phyloP scores from a whole-genome alignment of 2,888 invertebrate genomes.

The Dexiosoma caninum region DNA sequence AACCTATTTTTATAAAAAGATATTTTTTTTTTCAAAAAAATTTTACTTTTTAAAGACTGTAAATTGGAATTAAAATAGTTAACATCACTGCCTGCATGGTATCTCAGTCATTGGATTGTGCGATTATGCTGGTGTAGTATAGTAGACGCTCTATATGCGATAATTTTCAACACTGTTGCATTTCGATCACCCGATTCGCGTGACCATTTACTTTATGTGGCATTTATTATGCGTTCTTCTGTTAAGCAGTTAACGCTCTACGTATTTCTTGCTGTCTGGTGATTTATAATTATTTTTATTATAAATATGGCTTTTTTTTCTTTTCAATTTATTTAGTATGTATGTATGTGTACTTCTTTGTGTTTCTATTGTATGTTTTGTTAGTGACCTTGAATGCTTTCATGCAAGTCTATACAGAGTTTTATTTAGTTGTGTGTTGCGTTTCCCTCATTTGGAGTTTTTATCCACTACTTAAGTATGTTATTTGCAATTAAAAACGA shows the following conservation, averaged over 20 bases:
- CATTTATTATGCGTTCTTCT: background rate
- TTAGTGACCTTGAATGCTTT: conserved; percentile 59
- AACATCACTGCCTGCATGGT: too few relatives aligned
- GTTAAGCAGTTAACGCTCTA: conserved; percentile 21
- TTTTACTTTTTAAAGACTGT: too few relatives aligned
- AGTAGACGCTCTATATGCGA: too few relatives aligned
- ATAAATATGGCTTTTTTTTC: conserved; percentile 4
- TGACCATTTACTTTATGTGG: background rate
- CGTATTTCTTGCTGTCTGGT: conserved; percentile 44
- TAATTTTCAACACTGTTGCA: too few relatives aligned
- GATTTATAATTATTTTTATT: conserved; percentile 50
- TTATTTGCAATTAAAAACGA: conserved; percentile 4
- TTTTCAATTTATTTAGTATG: background rate
- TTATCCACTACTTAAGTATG: background rate
- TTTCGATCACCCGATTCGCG: too few relatives aligned
- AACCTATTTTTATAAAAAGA: too few relatives aligned
- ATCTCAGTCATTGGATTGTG: too few relatives aligned
- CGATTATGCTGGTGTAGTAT: too few relatives aligned
- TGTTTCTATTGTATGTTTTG: background rate
- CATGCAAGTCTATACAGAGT: conserved; percentile 43
- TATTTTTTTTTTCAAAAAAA: too few relatives aligned
- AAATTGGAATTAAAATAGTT: too few relatives aligned
- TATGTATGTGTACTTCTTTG: conserved; percentile 2
- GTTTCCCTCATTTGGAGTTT: conserved; percentile 29
- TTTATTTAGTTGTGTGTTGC: background rate